These are phyloP conservation scores for Acanthopagrus latus DNA, from an alignment of 2,797 vertebrate species.

Conservation along the genomic window DNA sequence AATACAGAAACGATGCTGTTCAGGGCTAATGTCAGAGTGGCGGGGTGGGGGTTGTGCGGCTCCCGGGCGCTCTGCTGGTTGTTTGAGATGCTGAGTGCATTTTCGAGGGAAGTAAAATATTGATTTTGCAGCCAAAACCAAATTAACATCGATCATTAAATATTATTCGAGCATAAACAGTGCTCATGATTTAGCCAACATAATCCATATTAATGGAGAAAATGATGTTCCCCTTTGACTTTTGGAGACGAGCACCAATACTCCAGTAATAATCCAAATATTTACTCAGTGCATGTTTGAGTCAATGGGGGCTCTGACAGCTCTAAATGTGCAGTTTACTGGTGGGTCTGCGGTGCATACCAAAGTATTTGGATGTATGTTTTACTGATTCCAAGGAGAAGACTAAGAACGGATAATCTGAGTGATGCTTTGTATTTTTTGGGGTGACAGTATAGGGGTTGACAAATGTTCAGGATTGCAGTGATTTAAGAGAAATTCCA, in stretches of 20 bases:
- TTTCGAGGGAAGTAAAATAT: conserved; percentile 64
- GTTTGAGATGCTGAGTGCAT: conserved; percentile 57
- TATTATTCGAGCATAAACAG: conserved; percentile 67
- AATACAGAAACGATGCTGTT: not conserved
- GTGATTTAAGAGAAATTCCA: not conserved
- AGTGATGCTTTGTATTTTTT: not conserved
- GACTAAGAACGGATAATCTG: not conserved
- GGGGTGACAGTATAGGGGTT: not conserved
- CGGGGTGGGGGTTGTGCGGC: conserved; percentile 8
- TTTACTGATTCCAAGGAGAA: conserved; percentile 19
- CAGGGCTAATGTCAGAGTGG: not conserved
- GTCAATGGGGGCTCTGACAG: conserved; percentile 39
- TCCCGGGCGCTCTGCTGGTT: conserved; percentile 8
- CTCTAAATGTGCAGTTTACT: conserved; percentile 42
- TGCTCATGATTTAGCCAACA: conserved; percentile 49
- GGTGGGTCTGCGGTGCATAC: conserved; percentile 10
- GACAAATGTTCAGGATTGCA: not conserved
- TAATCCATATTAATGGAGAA: conserved; percentile 65
- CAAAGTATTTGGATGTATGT: not conserved
- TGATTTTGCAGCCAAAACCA: conserved; percentile 63
- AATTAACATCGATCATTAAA: conserved; percentile 75
- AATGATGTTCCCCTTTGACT: conserved; percentile 64
- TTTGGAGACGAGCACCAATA: conserved; percentile 39
- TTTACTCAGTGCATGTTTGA: conserved; percentile 49
- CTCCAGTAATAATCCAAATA: conserved; percentile 54